Evolutionary conservation across 2,888 invertebrate genomes (phyloP).

Genomic region (Pollenia griseotomentosa): DNA sequence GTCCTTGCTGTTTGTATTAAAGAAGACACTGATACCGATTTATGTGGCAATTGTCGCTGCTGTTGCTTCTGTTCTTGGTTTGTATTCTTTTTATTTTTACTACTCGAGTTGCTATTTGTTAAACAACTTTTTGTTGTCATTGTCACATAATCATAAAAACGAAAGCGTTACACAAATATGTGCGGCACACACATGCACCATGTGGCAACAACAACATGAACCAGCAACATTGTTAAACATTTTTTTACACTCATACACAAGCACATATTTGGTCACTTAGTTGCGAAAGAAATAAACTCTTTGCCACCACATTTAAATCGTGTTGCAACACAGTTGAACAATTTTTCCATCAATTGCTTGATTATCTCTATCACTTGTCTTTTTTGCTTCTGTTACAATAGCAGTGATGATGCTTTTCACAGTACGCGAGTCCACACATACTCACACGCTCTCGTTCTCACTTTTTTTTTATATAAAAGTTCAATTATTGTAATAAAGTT

Average conservation of each 20-base stretch:
- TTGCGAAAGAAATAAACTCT: slow-evolving; percentile 6
- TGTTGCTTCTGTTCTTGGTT: slow-evolving; percentile 34
- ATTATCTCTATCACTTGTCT: slow-evolving; percentile 60
- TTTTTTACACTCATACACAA: not conserved
- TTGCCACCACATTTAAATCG: slow-evolving; percentile 39
- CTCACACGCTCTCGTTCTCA: not conserved
- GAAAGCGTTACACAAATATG: slow-evolving; percentile 20
- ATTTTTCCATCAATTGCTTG: slow-evolving; percentile 58
- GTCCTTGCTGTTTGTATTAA: slow-evolving; percentile 31
- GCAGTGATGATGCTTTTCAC: not conserved
- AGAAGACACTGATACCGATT: slow-evolving; percentile 9
- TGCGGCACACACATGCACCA: not conserved
- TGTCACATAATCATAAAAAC: slow-evolving; percentile 73
- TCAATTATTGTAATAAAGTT: slow-evolving; percentile 56
- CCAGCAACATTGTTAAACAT: slow-evolving; percentile 4
- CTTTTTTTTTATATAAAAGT: slow-evolving; percentile 38
- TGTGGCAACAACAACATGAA: slow-evolving; percentile 21
- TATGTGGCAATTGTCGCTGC: slow-evolving; percentile 3
- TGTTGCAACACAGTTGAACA: slow-evolving; percentile 31
- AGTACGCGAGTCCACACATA: not conserved
- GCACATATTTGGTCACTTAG: not conserved
- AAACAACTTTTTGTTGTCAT: slow-evolving; percentile 75
- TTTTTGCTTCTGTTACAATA: not conserved
- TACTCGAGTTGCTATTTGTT: slow-evolving; percentile 56
- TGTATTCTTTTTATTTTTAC: slow-evolving; percentile 41